These are phyloP conservation scores for Sitta europaea DNA, from an alignment of 2,113 vertebrate species.

Conservation along the genomic window DNA sequence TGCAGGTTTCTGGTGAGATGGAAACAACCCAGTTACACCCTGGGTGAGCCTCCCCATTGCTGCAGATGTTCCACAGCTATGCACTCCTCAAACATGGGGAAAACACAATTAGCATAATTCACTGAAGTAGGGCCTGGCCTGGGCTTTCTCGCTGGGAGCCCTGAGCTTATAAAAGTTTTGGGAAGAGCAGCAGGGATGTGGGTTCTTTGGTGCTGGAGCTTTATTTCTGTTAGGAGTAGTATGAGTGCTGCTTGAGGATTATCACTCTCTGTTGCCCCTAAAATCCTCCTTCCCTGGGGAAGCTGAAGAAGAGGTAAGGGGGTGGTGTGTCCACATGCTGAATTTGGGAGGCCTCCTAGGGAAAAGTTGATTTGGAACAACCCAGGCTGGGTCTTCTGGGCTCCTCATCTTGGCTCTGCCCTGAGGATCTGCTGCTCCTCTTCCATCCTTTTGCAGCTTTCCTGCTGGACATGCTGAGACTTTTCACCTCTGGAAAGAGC, in stretches of 20 bases:
- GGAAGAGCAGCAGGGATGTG: not conserved
- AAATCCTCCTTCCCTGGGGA: not conserved
- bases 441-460: not conserved
- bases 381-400: not conserved
- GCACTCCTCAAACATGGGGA: not conserved
- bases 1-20: not conserved
- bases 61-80: not conserved
- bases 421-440: not conserved
- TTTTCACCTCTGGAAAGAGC: not conserved
- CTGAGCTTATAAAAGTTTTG: not conserved
- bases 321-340: fast-evolving
- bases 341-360: not conserved
- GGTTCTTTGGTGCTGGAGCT: fast-evolving
- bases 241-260: not conserved
- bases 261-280: fast-evolving
- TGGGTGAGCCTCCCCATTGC: not conserved
- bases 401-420: not conserved
- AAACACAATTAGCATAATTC: slow-evolving; percentile 36
- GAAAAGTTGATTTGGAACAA: not conserved
- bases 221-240: fast-evolving
- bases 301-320: not conserved
- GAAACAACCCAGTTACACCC: not conserved
- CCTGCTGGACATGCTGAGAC: not conserved
- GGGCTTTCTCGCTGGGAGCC: not conserved
- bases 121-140: not conserved